phyloP scores from a whole-genome alignment of 2,113 vertebrate genomes.

The Nestor notabilis region DNA sequence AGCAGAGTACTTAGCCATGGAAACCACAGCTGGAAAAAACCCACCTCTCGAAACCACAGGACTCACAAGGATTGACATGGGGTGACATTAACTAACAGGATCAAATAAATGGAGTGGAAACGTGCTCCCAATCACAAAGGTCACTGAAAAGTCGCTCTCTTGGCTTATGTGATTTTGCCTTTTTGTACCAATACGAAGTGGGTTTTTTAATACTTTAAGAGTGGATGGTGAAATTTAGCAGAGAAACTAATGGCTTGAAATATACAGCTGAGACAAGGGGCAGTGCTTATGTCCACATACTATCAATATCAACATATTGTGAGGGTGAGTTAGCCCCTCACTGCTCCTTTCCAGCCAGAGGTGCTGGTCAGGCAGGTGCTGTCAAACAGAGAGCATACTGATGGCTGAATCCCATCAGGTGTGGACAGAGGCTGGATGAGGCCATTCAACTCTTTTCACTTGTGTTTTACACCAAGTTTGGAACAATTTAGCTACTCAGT shows the following conservation, averaged over 20 bases:
- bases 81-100: not conserved
- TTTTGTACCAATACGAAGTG: not conserved
- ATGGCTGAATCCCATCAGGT: no score
- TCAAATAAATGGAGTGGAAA: not conserved
- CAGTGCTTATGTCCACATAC: not conserved
- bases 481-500: not conserved
- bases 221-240: not conserved
- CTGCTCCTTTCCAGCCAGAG: accelerated
- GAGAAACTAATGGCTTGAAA: not conserved
- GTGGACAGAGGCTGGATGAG: not conserved
- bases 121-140: not conserved
- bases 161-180: not conserved
- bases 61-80: not conserved
- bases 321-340: not conserved
- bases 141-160: not conserved
- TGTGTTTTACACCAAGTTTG: not conserved
- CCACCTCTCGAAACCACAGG: not conserved
- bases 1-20: not conserved
- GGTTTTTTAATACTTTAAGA: not conserved
- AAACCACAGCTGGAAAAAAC: conserved; percentile 44
- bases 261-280: not conserved
- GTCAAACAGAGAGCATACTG: not conserved
- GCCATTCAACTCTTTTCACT: not conserved
- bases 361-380: not conserved
- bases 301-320: not conserved